These are phyloP conservation scores for Crocallis elinguaria DNA, from an alignment of 2,888 invertebrate species.

Conservation along the genomic window DNA sequence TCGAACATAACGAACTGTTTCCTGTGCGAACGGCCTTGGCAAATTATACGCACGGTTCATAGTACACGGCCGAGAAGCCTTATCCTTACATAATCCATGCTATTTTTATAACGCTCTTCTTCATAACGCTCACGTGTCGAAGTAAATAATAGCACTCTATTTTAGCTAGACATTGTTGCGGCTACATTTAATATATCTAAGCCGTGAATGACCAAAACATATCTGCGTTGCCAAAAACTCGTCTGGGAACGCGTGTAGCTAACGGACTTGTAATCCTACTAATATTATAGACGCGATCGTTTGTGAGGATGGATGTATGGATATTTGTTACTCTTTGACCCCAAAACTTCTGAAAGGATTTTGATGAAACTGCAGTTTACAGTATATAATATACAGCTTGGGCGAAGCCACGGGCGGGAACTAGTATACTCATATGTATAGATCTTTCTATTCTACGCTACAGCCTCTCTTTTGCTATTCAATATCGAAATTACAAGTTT, in stretches of 20 bases:
- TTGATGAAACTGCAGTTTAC: too few relatives aligned
- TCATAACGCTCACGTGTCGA: constrained; percentile 8
- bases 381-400: too few relatives aligned
- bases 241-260: constrained; percentile 10
- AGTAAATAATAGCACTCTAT: constrained; percentile 18
- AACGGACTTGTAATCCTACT: constrained; percentile 3
- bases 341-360: too few relatives aligned
- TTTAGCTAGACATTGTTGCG: constrained; percentile 2
- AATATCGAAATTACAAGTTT: too few relatives aligned
- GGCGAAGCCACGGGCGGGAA: too few relatives aligned
- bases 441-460: too few relatives aligned
- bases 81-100: constrained; percentile 39
- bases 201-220: constrained; percentile 18
- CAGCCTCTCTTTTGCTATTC: too few relatives aligned
- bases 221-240: constrained; percentile 27
- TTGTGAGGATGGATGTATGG: too few relatives aligned
- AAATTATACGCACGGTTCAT: background rate
- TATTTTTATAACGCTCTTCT: constrained; percentile 40
- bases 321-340: too few relatives aligned
- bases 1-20: constrained; percentile 44
- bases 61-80: constrained; percentile 48
- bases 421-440: too few relatives aligned
- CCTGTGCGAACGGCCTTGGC: constrained; percentile 46
- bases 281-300: too few relatives aligned
- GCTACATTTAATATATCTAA: constrained; percentile 17